Conservation (phyloP, 2,888 invertebrate species). For the Ophion ellenae region DNA sequence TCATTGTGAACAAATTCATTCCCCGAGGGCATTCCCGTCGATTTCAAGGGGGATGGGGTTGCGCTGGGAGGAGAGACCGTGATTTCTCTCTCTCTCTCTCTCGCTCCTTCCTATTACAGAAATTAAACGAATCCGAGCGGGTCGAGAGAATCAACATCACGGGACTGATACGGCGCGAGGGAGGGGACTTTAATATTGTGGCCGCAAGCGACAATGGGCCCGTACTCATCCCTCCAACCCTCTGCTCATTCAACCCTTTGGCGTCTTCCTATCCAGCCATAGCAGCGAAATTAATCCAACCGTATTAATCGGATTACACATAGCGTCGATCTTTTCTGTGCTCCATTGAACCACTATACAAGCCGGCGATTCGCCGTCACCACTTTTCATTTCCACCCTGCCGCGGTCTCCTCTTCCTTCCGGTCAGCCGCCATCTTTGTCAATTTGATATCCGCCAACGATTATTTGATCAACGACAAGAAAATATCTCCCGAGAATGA, state of each 20-base stretch:
- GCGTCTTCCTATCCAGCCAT: neutral
- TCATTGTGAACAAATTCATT: constrained; percentile 39
- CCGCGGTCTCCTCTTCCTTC: neutral
- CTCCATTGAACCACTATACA: neutral
- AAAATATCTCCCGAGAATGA: too few relatives aligned
- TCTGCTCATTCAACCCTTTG: neutral
- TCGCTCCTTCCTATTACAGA: constrained; percentile 24
- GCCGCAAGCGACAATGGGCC: neutral
- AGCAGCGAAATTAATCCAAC: constrained; percentile 1
- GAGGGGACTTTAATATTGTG: neutral
- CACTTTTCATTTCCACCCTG: neutral
- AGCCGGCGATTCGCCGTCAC: neutral
- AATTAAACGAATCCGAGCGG: constrained; percentile 7
- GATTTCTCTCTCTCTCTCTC: too few relatives aligned
- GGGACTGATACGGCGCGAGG: neutral
- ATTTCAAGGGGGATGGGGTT: neutral
- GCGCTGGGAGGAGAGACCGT: neutral
- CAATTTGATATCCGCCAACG: neutral
- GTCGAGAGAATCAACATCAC: neutral
- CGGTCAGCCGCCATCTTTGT: neutral
- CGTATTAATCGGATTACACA: constrained; percentile 41
- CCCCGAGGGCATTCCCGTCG: neutral
- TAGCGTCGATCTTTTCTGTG: constrained; percentile 17
- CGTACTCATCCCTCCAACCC: neutral
- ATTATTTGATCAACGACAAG: too few relatives aligned